These are phyloP conservation scores for Latrodectus geometricus DNA, from an alignment of 1,140 invertebrate species.

Conservation along the genomic window DNA sequence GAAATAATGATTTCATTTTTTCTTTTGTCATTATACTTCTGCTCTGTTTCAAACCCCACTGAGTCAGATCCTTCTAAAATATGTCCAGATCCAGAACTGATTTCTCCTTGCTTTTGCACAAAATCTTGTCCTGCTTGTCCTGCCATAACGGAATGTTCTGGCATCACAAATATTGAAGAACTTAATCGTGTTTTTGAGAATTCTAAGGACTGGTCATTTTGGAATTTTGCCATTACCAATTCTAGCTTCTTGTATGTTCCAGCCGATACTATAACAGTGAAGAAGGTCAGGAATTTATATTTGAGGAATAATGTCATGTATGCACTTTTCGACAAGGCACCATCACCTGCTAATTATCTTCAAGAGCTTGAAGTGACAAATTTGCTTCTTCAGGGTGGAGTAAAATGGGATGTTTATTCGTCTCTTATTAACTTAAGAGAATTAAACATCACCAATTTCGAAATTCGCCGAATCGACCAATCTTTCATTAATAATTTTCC, in stretches of 20 bases:
- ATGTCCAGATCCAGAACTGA: constrained; percentile 1
- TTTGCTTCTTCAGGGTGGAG: neutral
- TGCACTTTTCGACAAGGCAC: constrained; percentile 2
- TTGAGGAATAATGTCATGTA: constrained; percentile 3
- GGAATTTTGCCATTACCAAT: constrained; percentile 8
- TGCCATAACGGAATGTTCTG: neutral
- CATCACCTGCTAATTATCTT: neutral
- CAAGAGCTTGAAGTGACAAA: constrained; percentile 12
- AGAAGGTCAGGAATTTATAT: neutral
- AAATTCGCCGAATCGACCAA: neutral
- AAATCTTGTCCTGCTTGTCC: neutral
- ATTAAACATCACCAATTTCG: constrained; percentile 4
- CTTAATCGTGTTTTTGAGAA: neutral
- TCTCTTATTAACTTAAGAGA: constrained; percentile 1
- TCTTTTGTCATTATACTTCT: too few species aligned
- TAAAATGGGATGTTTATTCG: constrained; percentile 15
- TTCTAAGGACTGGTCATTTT: neutral
- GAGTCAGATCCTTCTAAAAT: neutral
- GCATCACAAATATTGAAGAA: neutral
- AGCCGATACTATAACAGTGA: neutral
- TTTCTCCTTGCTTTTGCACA: constrained; percentile 1
- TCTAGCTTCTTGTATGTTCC: constrained; percentile 17
- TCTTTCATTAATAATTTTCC: constrained; percentile 6
- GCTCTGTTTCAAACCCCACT: too few species aligned
- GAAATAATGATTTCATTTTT: too few species aligned